These are phyloP conservation scores for Panorpa germanica DNA, from an alignment of 2,888 invertebrate genomes.

Conservation along the genomic window DNA sequence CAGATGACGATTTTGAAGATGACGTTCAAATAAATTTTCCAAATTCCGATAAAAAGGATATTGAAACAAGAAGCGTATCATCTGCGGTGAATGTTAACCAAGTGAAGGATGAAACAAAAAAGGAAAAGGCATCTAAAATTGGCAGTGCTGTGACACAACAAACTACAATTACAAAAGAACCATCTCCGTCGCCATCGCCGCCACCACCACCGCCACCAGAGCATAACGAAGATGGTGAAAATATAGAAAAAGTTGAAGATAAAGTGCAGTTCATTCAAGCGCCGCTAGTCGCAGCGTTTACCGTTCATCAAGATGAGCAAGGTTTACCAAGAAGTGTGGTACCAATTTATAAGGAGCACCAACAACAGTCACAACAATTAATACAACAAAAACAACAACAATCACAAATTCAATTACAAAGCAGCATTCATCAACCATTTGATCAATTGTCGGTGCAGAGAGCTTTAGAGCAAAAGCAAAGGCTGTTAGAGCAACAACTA, in stretches of 20 bases:
- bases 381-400: constrained; percentile 26
- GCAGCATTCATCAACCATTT: too few species aligned
- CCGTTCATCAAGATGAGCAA: constrained; percentile 62
- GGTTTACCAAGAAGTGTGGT: constrained; percentile 65
- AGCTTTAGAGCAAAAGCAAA: constrained; percentile 43
- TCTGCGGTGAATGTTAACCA: background rate
- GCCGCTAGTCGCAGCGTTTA: constrained; percentile 68
- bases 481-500: constrained; percentile 48
- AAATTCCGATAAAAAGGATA: constrained; percentile 19
- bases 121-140: constrained; percentile 12
- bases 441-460: constrained; percentile 17
- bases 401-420: too few species aligned
- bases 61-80: constrained; percentile 6
- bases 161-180: constrained; percentile 25
- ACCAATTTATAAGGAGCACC: constrained; percentile 35
- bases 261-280: constrained; percentile 67
- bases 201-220: constrained; percentile 46
- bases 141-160: constrained; percentile 15
- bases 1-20: constrained; percentile 7
- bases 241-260: constrained; percentile 44
- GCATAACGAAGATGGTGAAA: constrained; percentile 45
- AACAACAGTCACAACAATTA: constrained; percentile 24
- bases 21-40: constrained; percentile 18
- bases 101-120: constrained; percentile 13
- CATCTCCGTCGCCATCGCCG: constrained; percentile 29